Evolutionary conservation across 2,113 vertebrate species (phyloP).

Genomic region (Orthochromis indermauri): DNA sequence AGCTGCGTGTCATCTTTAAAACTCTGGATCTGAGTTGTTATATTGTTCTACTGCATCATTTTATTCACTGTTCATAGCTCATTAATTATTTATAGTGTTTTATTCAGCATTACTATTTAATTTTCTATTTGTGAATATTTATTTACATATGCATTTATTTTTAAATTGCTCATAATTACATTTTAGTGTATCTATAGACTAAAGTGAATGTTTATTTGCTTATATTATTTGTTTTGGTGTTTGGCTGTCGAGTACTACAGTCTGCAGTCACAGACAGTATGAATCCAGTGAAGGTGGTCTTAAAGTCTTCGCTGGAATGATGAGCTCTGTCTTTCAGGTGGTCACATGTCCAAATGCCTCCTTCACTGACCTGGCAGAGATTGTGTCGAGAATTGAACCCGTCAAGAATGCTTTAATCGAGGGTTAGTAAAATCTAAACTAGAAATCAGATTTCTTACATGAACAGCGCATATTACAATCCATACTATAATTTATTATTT

Average conservation of each 20-base stretch:
- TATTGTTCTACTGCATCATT: neutral
- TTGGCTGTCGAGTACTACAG: neutral
- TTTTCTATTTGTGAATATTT: neutral
- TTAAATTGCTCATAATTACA: neutral
- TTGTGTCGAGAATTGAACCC: conserved; percentile 88
- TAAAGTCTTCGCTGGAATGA: neutral
- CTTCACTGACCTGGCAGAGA: conserved; percentile 93
- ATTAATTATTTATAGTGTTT: neutral
- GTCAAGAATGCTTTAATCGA: conserved; percentile 70
- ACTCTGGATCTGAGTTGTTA: neutral
- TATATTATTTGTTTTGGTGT: neutral
- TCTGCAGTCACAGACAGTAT: neutral
- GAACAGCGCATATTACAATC: neutral
- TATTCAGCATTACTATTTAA: neutral
- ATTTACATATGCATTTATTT: neutral
- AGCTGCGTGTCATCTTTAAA: neutral
- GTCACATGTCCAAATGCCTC: conserved; percentile 87
- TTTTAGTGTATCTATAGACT: neutral
- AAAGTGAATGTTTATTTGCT: neutral
- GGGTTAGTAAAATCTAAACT: conserved; percentile 67
- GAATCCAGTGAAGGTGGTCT: neutral
- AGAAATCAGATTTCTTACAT: neutral
- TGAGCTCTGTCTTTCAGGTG: conserved; percentile 61
- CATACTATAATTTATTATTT: neutral
- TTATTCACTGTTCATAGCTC: neutral